Evolutionary conservation across 1,140 invertebrate species (phyloP).

Genomic region (Zaprionus taronus): DNA sequence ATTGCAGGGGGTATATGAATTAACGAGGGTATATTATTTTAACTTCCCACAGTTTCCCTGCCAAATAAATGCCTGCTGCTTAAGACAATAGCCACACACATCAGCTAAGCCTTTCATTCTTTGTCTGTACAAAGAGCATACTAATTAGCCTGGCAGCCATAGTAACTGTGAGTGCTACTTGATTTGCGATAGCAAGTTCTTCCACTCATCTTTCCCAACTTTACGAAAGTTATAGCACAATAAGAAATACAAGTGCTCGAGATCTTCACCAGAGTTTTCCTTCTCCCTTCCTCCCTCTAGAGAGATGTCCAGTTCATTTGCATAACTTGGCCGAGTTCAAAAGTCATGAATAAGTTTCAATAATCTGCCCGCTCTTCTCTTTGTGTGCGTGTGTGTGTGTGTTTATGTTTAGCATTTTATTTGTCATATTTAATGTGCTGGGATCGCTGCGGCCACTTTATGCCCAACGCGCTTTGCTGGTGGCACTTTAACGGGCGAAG

Average conservation of each 20-base stretch:
- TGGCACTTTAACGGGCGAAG: conserved; percentile 40
- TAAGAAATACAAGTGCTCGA: background rate
- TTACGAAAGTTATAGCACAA: background rate
- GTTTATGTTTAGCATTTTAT: conserved; percentile 38
- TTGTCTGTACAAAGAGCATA: background rate
- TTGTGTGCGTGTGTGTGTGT: background rate
- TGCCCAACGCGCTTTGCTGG: conserved; percentile 34
- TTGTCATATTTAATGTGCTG: conserved; percentile 45
- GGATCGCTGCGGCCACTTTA: conserved; percentile 33
- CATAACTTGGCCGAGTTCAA: conserved; percentile 34
- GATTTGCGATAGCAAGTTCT: too few species aligned
- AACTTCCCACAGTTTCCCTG: too few species aligned
- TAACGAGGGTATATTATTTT: too few species aligned
- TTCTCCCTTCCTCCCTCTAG: background rate
- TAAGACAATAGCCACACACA: too few species aligned
- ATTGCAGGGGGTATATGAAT: too few species aligned
- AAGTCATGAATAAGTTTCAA: conserved; percentile 72
- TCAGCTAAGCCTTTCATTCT: background rate
- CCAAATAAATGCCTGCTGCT: too few species aligned
- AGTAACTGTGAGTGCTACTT: too few species aligned
- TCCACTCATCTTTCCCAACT: background rate
- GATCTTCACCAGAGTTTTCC: background rate
- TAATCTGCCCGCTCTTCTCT: conserved; percentile 16
- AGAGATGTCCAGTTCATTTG: background rate
- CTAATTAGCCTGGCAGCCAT: background rate